phyloP scores from a whole-genome alignment of 2,797 vertebrate species.

The Micropoecilia bifurca region DNA sequence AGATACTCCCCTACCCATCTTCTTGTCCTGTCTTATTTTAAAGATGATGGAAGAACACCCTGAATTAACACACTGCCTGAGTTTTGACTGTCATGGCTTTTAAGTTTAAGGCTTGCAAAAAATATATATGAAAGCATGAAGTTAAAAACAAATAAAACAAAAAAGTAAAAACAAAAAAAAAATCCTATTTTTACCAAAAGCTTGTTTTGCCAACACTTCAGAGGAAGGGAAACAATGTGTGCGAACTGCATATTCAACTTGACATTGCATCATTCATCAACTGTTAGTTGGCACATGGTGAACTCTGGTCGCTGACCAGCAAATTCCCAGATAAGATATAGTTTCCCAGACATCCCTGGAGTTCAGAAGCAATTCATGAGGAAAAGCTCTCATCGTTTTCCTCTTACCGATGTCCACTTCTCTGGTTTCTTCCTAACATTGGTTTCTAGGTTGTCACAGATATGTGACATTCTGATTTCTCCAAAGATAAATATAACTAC shows the following conservation, averaged over 20 bases:
- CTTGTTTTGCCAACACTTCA: not conserved
- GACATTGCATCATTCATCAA: not conserved
- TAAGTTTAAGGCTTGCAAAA: not conserved
- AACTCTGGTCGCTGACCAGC: not conserved
- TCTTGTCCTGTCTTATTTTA: constrained; percentile 65
- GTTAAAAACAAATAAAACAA: not conserved
- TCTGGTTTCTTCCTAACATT: not conserved
- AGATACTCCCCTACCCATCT: constrained; percentile 59
- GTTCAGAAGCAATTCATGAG: not conserved
- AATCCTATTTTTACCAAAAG: not conserved
- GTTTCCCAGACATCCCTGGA: not conserved
- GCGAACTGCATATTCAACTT: not conserved
- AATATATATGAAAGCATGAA: not conserved
- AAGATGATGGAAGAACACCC: constrained; percentile 70
- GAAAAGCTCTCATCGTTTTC: not conserved
- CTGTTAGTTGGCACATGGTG: not conserved
- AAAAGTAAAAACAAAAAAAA: not conserved
- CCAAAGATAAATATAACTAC: not conserved
- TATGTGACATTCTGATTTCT: not conserved
- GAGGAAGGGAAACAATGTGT: not conserved
- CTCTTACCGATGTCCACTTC: not conserved
- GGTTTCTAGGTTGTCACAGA: too few species aligned
- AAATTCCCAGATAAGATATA: not conserved
- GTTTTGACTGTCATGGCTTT: not conserved
- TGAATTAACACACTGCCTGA: constrained; percentile 31